phyloP scores from a whole-genome alignment of 2,888 invertebrate species.

The Macaria liturata region DNA sequence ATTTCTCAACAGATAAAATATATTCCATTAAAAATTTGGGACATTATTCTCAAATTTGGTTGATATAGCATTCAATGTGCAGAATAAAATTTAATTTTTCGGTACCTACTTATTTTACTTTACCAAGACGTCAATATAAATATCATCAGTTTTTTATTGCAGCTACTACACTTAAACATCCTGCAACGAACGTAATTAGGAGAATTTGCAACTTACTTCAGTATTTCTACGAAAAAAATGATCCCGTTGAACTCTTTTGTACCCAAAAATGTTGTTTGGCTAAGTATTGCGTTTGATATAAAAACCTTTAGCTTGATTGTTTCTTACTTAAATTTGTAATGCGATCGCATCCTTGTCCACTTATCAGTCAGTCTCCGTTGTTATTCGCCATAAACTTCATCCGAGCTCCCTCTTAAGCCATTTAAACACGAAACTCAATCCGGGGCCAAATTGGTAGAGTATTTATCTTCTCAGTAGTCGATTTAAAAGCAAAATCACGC shows the following conservation, averaged over 20 bases:
- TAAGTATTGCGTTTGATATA: not conserved
- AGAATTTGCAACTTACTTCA: no score
- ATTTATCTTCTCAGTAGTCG: slow-evolving; percentile 78
- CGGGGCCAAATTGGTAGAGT: slow-evolving; percentile 71
- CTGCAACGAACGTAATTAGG: no score
- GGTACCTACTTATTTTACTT: no score
- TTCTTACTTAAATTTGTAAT: slow-evolving; percentile 16
- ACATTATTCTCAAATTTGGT: no score
- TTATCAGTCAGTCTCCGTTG: slow-evolving; percentile 69
- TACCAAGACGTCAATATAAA: no score
- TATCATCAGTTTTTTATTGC: no score
- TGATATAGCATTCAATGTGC: no score
- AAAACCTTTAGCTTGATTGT: slow-evolving; percentile 4
- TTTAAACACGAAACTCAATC: slow-evolving; percentile 70
- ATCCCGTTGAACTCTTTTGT: slow-evolving; percentile 34
- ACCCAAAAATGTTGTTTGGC: not conserved
- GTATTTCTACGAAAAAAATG: not conserved
- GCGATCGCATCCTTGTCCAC: slow-evolving; percentile 49
- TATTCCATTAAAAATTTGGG: no score
- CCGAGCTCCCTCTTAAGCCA: slow-evolving; percentile 63
- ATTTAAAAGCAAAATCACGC: slow-evolving; percentile 83
- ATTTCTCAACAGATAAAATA: no score
- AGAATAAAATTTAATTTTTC: no score
- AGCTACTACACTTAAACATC: no score
- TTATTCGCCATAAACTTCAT: slow-evolving; percentile 65